Evolutionary conservation across 2,797 vertebrate genomes (phyloP).

Genomic region (Chiropotes sagulatus): DNA sequence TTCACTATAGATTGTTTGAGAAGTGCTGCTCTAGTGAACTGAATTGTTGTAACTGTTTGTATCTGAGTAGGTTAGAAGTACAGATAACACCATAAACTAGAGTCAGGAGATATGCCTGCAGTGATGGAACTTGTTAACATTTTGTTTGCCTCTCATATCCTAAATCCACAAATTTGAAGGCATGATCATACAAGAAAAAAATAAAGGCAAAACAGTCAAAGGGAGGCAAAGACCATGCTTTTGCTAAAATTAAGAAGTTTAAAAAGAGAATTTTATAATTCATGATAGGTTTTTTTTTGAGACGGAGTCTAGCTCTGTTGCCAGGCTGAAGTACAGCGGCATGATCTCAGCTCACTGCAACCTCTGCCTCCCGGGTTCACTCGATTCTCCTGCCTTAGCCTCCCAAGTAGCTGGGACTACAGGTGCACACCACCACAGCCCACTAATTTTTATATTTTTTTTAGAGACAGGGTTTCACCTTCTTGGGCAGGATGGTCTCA

Average conservation of each 20-base stretch:
- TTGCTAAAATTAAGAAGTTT: background rate
- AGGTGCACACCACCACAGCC: too few relatives aligned
- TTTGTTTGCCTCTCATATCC: background rate
- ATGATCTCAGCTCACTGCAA: too few relatives aligned
- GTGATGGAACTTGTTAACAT: background rate
- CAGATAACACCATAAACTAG: background rate
- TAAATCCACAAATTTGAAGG: background rate
- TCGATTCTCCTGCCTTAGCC: too few relatives aligned
- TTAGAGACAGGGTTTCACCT: too few relatives aligned
- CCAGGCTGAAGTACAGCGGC: too few relatives aligned
- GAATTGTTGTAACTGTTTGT: background rate
- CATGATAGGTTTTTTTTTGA: too few relatives aligned
- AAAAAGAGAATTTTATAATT: background rate
- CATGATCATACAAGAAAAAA: background rate
- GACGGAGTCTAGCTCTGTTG: too few relatives aligned
- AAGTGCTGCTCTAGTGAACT: background rate
- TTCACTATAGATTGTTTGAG: background rate
- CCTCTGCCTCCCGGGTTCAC: too few relatives aligned
- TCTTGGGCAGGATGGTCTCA: too few relatives aligned
- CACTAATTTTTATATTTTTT: too few relatives aligned
- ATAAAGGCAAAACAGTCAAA: background rate
- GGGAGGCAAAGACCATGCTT: background rate
- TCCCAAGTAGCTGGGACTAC: too few relatives aligned
- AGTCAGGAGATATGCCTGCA: background rate
- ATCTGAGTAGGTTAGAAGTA: background rate